Conservation (phyloP, 64 coral and sea anemone genomes). For the Montipora cactus region DNA sequence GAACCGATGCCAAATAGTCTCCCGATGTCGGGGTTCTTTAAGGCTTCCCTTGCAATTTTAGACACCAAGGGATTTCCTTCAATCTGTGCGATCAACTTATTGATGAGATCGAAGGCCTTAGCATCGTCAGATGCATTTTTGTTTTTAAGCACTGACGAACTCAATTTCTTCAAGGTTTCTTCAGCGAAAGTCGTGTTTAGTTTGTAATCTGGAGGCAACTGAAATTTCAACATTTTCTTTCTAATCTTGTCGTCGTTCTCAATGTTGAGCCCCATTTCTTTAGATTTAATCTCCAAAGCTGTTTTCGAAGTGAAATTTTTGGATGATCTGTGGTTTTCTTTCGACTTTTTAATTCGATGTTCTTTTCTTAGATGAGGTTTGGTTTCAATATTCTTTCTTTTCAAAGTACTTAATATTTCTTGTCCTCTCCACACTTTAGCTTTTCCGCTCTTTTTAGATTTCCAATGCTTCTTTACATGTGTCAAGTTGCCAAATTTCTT, state of each 20-base stretch:
- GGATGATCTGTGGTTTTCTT: not conserved
- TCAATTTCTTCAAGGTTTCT: not conserved
- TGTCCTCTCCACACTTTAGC: not conserved
- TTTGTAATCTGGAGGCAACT: not conserved
- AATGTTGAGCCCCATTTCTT: not conserved
- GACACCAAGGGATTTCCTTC: conserved; percentile 37
- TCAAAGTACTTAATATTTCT: not conserved
- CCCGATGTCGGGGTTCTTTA: conserved; percentile 46
- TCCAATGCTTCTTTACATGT: not conserved
- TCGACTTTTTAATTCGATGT: not conserved
- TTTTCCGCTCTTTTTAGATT: not conserved
- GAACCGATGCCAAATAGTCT: conserved; percentile 48
- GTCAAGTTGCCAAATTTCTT: not conserved
- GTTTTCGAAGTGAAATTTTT: not conserved
- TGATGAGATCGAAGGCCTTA: not conserved
- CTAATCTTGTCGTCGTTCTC: not conserved
- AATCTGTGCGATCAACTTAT: conserved; percentile 21
- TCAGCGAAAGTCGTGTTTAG: not conserved
- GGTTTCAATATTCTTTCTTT: not conserved
- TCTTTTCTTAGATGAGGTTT: not conserved
- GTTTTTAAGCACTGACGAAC: not conserved
- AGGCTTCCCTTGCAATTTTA: conserved; percentile 51
- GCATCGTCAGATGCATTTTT: not conserved
- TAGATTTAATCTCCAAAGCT: not conserved
- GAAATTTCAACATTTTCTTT: not conserved